Evolutionary conservation across 2,113 vertebrate species (phyloP).

Genomic region (Anarrhichthys ocellatus): DNA sequence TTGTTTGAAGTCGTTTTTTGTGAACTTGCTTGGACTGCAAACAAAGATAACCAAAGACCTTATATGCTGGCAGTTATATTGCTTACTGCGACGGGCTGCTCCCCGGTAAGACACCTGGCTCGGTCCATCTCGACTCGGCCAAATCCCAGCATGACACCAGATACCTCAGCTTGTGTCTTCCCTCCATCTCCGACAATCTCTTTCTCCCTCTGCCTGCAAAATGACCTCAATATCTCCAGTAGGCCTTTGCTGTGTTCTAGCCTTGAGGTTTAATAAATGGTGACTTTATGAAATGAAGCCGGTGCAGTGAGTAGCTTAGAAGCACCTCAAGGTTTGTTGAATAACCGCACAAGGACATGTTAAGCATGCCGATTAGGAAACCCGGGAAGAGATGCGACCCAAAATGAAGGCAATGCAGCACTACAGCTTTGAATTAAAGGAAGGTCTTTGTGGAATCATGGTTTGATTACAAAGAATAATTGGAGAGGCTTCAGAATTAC

Average conservation of each 20-base stretch:
- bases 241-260: constrained; percentile 61
- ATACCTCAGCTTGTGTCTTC: constrained; percentile 48
- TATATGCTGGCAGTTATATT: constrained; percentile 49
- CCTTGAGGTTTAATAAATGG: constrained; percentile 80
- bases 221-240: constrained; percentile 80
- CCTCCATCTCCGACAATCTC: constrained; percentile 44
- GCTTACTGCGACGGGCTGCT: constrained; percentile 29
- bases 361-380: constrained; percentile 51
- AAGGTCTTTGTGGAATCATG: constrained; percentile 50
- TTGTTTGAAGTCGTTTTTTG: constrained; percentile 39
- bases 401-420: constrained; percentile 25
- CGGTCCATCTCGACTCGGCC: constrained; percentile 53
- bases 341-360: constrained; percentile 44
- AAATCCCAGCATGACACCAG: constrained; percentile 64
- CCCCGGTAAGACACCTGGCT: constrained; percentile 52
- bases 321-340: constrained; percentile 66
- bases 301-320: constrained; percentile 61
- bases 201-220: constrained; percentile 48
- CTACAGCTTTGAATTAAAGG: constrained; percentile 61
- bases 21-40: constrained; percentile 43
- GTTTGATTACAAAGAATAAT: constrained; percentile 73
- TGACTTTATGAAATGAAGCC: constrained; percentile 79
- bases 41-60: constrained; percentile 61
- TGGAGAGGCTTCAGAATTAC: constrained; percentile 56
- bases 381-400: constrained; percentile 34